phyloP scores from a whole-genome alignment of 37 sponge, comb jelly and placozoan genomes.

The Crambe crambe region DNA sequence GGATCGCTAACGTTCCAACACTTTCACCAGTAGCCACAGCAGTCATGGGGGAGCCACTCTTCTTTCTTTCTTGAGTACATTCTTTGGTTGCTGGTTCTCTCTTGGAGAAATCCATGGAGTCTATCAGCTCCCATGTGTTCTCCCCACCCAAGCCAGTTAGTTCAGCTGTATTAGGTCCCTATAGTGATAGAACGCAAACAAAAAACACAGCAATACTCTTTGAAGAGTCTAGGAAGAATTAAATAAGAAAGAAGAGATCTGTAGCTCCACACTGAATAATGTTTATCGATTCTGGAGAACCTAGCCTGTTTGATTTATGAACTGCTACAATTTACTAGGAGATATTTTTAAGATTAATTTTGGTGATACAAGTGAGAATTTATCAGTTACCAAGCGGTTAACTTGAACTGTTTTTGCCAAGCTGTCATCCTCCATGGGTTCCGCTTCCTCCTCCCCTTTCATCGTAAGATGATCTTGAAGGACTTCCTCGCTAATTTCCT shows the following conservation, averaged over 20 bases:
- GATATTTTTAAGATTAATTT: too few species aligned
- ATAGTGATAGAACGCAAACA: neutral
- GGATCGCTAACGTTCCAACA: too few species aligned
- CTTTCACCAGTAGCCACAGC: too few species aligned
- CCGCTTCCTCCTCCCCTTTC: neutral
- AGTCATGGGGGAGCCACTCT: neutral
- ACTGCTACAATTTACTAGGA: too few species aligned
- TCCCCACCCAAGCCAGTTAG: conserved; percentile 56
- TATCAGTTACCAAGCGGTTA: neutral
- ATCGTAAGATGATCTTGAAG: neutral
- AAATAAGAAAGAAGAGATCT: too few species aligned
- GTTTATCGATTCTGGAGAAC: too few species aligned
- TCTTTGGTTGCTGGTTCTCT: neutral
- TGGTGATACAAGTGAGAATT: too few species aligned
- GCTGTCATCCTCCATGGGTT: neutral
- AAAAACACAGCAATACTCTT: conserved; percentile 1
- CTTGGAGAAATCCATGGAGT: neutral
- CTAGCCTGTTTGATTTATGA: too few species aligned
- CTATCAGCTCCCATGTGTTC: conserved; percentile 39
- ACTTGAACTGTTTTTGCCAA: neutral
- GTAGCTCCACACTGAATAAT: too few species aligned
- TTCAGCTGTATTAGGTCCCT: conserved; percentile 43
- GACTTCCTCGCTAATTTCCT: neutral
- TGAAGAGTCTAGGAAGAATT: conserved; percentile 5
- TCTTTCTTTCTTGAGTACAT: neutral